Evolutionary conservation across 1,140 invertebrate genomes (phyloP).

Genomic region (Sarcophaga bullata): DNA sequence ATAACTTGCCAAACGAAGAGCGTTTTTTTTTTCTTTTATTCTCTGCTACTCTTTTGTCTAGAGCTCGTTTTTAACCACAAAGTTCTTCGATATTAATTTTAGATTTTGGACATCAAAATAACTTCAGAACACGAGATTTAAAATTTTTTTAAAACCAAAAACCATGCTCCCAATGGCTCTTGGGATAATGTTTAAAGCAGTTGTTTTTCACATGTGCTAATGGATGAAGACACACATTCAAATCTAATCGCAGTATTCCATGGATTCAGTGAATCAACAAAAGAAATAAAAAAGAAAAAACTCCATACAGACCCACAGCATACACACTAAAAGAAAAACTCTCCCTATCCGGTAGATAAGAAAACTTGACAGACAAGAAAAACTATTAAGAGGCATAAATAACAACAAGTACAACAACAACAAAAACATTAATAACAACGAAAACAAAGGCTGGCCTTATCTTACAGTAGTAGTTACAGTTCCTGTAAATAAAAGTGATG

Average conservation of each 20-base stretch:
- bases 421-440: too few relatives aligned
- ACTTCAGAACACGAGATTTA: too few relatives aligned
- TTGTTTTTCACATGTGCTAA: too few relatives aligned
- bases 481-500: conserved; percentile 20
- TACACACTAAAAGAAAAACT: neutral
- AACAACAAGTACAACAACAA: neutral
- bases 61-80: neutral
- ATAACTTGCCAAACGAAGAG: too few relatives aligned
- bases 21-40: too few relatives aligned
- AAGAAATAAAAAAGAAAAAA: neutral
- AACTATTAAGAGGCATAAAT: neutral
- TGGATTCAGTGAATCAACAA: neutral
- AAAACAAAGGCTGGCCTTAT: neutral
- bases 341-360: neutral
- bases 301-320: conserved; percentile 15
- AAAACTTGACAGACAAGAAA: conserved; percentile 23
- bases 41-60: neutral
- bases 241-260: too few relatives aligned
- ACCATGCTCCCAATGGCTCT: too few relatives aligned
- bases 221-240: too few relatives aligned
- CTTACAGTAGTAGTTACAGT: conserved; percentile 16
- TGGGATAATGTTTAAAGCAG: too few relatives aligned
- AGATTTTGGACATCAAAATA: too few relatives aligned
- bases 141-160: too few relatives aligned
- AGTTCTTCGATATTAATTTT: too few relatives aligned